Conservation (phyloP, 2,113 vertebrate genomes). For the Smithornis capensis region DNA sequence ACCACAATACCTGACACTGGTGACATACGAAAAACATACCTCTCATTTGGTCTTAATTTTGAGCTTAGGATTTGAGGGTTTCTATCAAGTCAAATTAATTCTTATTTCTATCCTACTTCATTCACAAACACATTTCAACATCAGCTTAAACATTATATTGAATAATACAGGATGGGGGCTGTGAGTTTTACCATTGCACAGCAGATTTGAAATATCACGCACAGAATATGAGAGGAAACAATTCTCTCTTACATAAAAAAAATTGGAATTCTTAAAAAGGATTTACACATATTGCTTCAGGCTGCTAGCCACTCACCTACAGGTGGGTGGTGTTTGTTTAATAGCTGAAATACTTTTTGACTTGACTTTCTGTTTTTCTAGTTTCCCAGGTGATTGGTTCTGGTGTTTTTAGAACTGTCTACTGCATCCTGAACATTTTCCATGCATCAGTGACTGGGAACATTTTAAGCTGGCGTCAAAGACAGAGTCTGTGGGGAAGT, state of each 20-base stretch:
- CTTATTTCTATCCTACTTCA: background rate
- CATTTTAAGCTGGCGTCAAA: slow-evolving; percentile 62
- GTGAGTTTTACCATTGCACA: background rate
- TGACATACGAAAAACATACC: background rate
- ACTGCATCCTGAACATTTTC: slow-evolving; percentile 64
- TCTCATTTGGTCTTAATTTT: background rate
- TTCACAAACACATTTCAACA: background rate
- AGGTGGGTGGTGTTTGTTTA: slow-evolving; percentile 51
- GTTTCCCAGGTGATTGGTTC: slow-evolving; percentile 68
- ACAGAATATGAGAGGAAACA: background rate
- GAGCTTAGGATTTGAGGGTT: background rate
- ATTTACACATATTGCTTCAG: slow-evolving; percentile 53
- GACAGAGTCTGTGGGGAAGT: slow-evolving; percentile 47
- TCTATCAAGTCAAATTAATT: background rate
- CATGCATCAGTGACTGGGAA: slow-evolving; percentile 58
- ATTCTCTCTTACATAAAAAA: background rate
- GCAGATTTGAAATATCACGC: background rate
- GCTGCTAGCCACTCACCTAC: slow-evolving; percentile 39
- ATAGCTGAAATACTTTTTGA: slow-evolving; percentile 46
- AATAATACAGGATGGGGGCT: background rate
- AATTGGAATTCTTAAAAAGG: slow-evolving; percentile 43
- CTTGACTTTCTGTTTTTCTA: slow-evolving; percentile 62
- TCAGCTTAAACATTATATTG: background rate
- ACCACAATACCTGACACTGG: background rate
- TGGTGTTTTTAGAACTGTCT: slow-evolving; percentile 61